Evolutionary conservation across 2,797 vertebrate genomes (phyloP), one percentile per base, ranked within the genome.

Genomic region (Enteromius treurensis): DNA sequence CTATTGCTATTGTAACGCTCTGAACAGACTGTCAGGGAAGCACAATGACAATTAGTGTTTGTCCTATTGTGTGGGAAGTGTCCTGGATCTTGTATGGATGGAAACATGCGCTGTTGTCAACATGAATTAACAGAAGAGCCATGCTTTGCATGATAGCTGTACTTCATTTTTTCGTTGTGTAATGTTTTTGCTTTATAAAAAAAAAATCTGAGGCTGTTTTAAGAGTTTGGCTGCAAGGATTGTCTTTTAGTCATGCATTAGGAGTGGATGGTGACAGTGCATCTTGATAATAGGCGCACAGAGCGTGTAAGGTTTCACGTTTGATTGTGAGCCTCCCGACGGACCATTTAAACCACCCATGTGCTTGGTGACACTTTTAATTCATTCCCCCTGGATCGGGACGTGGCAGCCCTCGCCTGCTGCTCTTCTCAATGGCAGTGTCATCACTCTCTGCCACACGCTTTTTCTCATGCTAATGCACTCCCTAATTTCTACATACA

Each of bases 391-490:
- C 73, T 60, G 49, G 51, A 45, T 19, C 2, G 49, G 77, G 80
- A 85, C 19, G 40, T 40, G 40, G 67, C 74, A 78, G 47, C 67
- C 73, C 82, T 81, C 8, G 74, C 73, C 60, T 70, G 65, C 73
- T 78, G 79, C 71, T 55, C 73, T 58, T 23, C 29, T 84, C 79
- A 79, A 26, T 73, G 74, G 45, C 86, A 76, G 45, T 74, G 69
- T 68, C 78, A 81, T 83, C 67, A 53, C 69, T 81, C 67, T 80
- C 64, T 68, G 80, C 75, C 78, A 81, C 70, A 42, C 13, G 4
- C 71, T 74, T 70, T 79, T 83, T 86, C 77, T 75, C 40, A 81
- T 86, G 86, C 74, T 86, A 85, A 87, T 84, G 53, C 7, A 8
- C 23, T 51, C 64, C 29, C 58, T 84, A 78, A 81, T 82, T 84